These are phyloP conservation scores for Eremophila alpestris DNA, from an alignment of 2,797 vertebrate genomes.

Conservation along the genomic window DNA sequence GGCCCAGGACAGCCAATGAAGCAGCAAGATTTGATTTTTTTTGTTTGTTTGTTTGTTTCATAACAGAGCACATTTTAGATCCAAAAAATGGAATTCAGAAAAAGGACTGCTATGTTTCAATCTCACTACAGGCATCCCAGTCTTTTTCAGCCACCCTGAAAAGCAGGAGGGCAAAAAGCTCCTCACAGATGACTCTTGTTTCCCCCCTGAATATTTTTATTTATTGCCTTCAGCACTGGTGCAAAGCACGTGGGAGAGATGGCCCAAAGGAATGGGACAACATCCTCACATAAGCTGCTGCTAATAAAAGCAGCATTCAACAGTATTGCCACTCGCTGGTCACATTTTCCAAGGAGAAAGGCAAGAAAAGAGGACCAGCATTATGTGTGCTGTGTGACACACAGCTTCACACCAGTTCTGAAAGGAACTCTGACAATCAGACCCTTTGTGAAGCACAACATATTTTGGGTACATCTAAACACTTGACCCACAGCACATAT, in stretches of 20 bases:
- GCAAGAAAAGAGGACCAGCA: background rate
- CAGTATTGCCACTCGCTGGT: background rate
- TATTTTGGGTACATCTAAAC: background rate
- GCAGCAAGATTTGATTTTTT: background rate
- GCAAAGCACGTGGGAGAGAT: conserved; percentile 38
- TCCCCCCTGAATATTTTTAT: conserved; percentile 51
- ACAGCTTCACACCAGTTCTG: background rate
- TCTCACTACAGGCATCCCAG: background rate
- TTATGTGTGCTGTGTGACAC: background rate
- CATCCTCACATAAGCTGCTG: background rate
- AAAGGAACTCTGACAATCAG: background rate
- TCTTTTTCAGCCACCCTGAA: conserved; percentile 18
- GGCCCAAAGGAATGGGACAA: conserved; percentile 18
- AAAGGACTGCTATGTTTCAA: conserved; percentile 13
- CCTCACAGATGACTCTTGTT: conserved; percentile 49
- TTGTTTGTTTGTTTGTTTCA: too few species aligned
- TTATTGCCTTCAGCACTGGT: background rate
- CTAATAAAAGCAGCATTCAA: conserved; percentile 52
- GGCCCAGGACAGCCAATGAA: background rate
- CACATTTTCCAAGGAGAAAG: conserved; percentile 47
- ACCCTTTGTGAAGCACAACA: background rate
- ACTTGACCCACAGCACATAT: background rate
- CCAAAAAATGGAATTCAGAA: background rate
- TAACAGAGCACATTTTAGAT: background rate
- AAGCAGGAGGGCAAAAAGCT: conserved; percentile 6